Evolutionary conservation across 23 tunicate species (phyloP), one percentile per base, ranked within the genome.

Genomic region (Halocynthia aurantium): DNA sequence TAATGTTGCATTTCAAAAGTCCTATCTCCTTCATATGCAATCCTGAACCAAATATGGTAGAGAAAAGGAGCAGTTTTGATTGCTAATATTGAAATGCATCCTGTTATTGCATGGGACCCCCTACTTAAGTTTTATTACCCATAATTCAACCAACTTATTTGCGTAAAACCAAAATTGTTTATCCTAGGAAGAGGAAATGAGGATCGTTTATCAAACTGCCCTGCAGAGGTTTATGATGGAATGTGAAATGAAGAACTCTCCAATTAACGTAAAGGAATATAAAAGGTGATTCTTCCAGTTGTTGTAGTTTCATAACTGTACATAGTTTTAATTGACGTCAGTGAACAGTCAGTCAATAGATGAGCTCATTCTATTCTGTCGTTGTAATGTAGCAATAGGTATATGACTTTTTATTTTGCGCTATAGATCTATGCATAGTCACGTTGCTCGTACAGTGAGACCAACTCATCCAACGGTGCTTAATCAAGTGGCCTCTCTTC

Each of bases 181-280:
- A 31, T 31, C 44, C 4, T 31, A 31, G 44, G 44, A 31, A 31
- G 44, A 56, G 31, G 78, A 56, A 22, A 62, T 54, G 50, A 64
- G 55, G 56, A 74, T 74, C 31, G 62, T 64, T 53, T 74, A 74
- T 74, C 78, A 74, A 54, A 74, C 78, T 53, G 78, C 63, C 8
- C 22, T 74, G 18, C 78, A 74, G 22, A 62, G 78, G 17, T 74
- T 74, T 54, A 5, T 74, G 10, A 53, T 74, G 55, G 64, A 74
- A 54, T 74, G 78, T 54, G 64, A 74, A n/a, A 74, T 74, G 21
- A 74, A 74, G 64, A 54, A 74, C 57, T 74, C 78, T 44, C 78
- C 62, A 18, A 53, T 74, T 6, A 55, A 56, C 56, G 6, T 74
- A 21, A 55, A 74, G 56, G 78, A 74, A 22, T 74, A 74, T 54